Percentiles rank a stretch among this genome's conserved stretches.
These are phyloP conservation scores for Suncus etruscus DNA, from an alignment of 2,113 vertebrate species.

Conservation along the genomic window DNA sequence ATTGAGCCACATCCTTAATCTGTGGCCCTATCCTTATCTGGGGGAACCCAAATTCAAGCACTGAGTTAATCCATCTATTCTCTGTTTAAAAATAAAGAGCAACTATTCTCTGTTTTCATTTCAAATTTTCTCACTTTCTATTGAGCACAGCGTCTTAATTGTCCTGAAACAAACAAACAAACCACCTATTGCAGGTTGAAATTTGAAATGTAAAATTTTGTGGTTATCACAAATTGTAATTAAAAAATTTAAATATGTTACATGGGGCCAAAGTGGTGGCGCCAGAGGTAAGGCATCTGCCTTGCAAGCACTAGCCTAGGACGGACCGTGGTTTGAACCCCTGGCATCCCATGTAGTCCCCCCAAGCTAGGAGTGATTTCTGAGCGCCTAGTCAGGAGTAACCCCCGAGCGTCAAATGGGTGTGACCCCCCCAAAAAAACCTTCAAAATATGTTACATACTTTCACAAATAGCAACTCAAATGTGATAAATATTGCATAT, in stretches of 20 bases:
- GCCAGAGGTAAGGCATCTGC: too few relatives aligned
- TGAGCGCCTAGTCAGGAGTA: too few relatives aligned
- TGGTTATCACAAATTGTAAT: background rate
- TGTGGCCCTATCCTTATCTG: background rate
- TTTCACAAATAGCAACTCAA: conserved; percentile 20
- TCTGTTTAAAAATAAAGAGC: background rate
- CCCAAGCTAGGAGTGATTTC: too few relatives aligned
- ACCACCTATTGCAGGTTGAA: conserved; percentile 7
- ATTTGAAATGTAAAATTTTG: background rate
- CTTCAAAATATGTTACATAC: conserved; percentile 16
- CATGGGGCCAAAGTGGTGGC: background rate
- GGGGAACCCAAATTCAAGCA: conserved; percentile 14
- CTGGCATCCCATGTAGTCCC: too few relatives aligned
- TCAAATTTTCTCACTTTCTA: background rate
- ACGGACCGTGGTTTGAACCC: too few relatives aligned
- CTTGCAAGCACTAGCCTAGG: too few relatives aligned
- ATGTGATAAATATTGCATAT: background rate
- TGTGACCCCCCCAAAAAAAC: background rate
- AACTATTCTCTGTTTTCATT: background rate
- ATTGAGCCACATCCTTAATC: too few relatives aligned
- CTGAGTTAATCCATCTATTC: background rate
- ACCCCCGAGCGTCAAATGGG: too few relatives aligned
- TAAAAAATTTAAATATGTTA: conserved; percentile 41
- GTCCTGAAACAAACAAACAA: background rate
- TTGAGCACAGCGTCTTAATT: background rate